Percentiles rank a stretch among this genome's conserved stretches.
phyloP scores from a whole-genome alignment of 1,140 invertebrate genomes.

The Trissolcus basalis region DNA sequence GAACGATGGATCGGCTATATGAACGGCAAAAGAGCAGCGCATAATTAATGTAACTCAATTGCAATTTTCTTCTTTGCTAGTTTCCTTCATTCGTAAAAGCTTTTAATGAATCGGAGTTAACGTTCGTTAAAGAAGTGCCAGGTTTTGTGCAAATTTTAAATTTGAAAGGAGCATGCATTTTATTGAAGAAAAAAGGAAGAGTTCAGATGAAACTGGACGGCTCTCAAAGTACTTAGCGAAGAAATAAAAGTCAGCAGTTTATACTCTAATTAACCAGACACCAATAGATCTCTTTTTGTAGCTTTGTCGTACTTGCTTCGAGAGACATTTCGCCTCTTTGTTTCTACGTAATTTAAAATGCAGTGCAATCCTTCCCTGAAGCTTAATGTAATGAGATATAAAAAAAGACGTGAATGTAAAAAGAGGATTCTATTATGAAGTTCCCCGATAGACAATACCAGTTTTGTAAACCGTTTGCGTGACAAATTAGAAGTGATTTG shows the following conservation, averaged over 20 bases:
- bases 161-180: too few relatives aligned
- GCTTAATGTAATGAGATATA: constrained; percentile 10
- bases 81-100: neutral
- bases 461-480: constrained; percentile 43
- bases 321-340: too few relatives aligned
- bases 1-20: constrained; percentile 97
- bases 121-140: too few relatives aligned
- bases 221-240: too few relatives aligned
- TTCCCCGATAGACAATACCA: constrained; percentile 55
- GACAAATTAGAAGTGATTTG: constrained; percentile 29
- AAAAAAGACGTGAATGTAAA: neutral
- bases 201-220: too few relatives aligned
- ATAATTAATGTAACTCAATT: constrained; percentile 82
- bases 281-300: neutral
- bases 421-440: constrained; percentile 24
- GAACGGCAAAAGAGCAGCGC: constrained; percentile 93
- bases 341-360: too few relatives aligned
- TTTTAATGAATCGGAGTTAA: neutral
- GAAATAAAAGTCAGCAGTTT: too few relatives aligned
- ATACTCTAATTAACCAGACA: too few relatives aligned
- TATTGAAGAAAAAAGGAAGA: too few relatives aligned
- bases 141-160: too few relatives aligned
- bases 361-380: constrained; percentile 28
- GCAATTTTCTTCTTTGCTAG: neutral
- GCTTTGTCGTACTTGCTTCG: neutral